Evolutionary conservation across 2,888 invertebrate species (phyloP), one percentile per base, ranked within the genome.

Genomic region (Saturnia pavonia): DNA sequence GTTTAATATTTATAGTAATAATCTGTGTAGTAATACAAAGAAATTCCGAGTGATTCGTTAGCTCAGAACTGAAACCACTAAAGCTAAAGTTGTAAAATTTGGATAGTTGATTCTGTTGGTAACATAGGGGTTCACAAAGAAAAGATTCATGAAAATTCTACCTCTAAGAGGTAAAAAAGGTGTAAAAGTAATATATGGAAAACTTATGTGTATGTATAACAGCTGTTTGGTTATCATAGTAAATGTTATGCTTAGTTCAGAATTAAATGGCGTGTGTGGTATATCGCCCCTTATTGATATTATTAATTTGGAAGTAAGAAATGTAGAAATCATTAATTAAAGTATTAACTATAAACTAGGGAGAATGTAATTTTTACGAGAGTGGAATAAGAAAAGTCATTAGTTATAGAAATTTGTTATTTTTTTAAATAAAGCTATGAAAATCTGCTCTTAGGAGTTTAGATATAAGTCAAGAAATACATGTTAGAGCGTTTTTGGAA

Each of bases 1-100:
- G 45, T 68, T 69, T 54, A 48, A 19, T 22, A 45, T 69, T 43
- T n/a, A 7, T 27, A 14, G 25, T 51, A 67, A 51, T 54, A 68
- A 51, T 34, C 6, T 60, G 22, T 57, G 1, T 57, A 57, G 9
- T 12, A 22, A 22, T 22, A 22, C 14, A 54, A 57, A 57, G n/a
- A 51, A n/a, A n/a, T 51, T 8, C 8, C 6, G 1, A 51, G n/a
- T 51, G 8, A 51, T 7, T 51, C 9, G 1, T 51, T 51, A 51
- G n/a, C n/a, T 51, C 7, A 51, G 4, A 51, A 7, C 6, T 4
- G 7, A 51, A 51, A 51, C n/a, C 6, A n/a, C 51, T 51, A 1
- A n/a, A 16, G n/a, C 43, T 51, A 51, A 6, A n/a, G 3, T 7
- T 51, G 16, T 48, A 48, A 16, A 51, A 51, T 19, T 19, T 51